These are phyloP conservation scores for Salvelinus namaycush DNA, from an alignment of 2,113 vertebrate genomes.

Conservation along the genomic window DNA sequence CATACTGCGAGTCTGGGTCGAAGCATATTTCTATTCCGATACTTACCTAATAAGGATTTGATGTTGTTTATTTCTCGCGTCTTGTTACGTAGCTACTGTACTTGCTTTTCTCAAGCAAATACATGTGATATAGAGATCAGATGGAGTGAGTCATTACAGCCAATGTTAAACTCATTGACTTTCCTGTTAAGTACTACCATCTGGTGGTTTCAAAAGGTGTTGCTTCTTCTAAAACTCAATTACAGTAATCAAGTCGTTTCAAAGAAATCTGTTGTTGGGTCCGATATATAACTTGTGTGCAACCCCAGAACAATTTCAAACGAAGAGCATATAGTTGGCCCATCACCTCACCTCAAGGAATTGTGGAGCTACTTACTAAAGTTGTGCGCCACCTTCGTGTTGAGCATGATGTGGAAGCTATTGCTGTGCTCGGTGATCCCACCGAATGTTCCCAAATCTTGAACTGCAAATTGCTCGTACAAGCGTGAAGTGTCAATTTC, in stretches of 20 bases:
- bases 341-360: background rate
- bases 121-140: background rate
- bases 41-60: too few species aligned
- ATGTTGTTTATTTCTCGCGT: too few species aligned
- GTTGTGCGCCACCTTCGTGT: conserved; percentile 73
- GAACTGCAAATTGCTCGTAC: conserved; percentile 66
- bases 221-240: background rate
- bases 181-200: conserved; percentile 46
- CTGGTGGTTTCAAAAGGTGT: conserved; percentile 46
- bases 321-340: too few species aligned
- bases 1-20: too few species aligned
- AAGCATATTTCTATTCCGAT: too few species aligned
- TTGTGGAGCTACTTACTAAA: conserved; percentile 73
- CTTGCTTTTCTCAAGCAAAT: background rate
- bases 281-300: background rate
- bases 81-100: background rate
- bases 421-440: conserved; percentile 35
- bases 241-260: background rate
- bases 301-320: background rate
- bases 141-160: background rate
- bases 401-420: conserved; percentile 73
- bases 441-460: conserved; percentile 30
- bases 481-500: conserved; percentile 66
- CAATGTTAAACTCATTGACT: background rate
- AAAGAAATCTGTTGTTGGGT: too few species aligned